Base-by-base conservation (phyloP, 2,113 vertebrate species). In the Neodon shergylaensis region DNA sequence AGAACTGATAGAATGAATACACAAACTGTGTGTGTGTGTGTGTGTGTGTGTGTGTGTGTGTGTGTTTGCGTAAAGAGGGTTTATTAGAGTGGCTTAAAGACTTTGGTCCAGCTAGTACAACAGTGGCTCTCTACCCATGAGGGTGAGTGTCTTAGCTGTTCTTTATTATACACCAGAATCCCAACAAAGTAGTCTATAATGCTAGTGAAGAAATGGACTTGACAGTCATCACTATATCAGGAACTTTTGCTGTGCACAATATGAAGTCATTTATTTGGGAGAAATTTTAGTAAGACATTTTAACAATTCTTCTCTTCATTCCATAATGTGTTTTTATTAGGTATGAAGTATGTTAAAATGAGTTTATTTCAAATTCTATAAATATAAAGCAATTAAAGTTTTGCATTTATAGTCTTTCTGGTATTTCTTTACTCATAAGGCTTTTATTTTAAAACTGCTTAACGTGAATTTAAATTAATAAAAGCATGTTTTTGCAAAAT, bases 401-500 rank as follows among this genome's bases (percentile, higher is more conserved):
- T 88, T 72, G 13, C 78, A 83, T 19, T 79, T 54, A 52, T 11
- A 65, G 1, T 44, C 16, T 79, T 95, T 2, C 0, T 68, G 47
- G 3, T 76, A 3, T 13, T 42, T 89, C 22, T 61, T 88, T 61
- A 36, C 52, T 84, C 52, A 36, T n/a, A 70, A 63, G n/a, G 39
- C 76, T 90, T 88, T 31, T 73, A 31, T 3, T 39, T 86, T 96
- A n/a, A 61, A 97, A 4, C 24, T 87, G 4, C 79, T 31, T 95
- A 42, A 42, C 2, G 68, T 91, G 39, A 11, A 82, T 83, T 39
- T 87, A 3, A 87, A 63, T 76, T 47, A 74, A 49, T 92, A 85
- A 93, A 72, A 19, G 61, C 42, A 72, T 73, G 49, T 76, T 54
- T 54, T 88, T 21, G 52, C 66, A 81, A 68, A 74, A 19, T n/a